Percentiles rank a stretch among this genome's conserved stretches.
Conservation (phyloP, 2,797 vertebrate genomes). For the Sebastes taczanowskii region DNA sequence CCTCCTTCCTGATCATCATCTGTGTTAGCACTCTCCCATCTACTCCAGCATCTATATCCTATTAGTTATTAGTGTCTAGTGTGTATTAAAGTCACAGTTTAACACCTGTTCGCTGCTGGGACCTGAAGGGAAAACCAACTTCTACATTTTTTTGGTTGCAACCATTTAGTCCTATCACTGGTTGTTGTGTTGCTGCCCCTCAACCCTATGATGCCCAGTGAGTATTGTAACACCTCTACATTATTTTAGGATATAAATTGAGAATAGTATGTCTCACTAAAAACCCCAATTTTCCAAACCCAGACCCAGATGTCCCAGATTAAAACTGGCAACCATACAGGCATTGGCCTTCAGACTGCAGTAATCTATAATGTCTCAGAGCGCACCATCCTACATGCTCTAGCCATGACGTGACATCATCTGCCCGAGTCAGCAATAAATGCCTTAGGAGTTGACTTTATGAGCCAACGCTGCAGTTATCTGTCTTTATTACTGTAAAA, state of each 20-base stretch:
- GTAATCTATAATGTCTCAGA: neutral
- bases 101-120: neutral
- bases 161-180: neutral
- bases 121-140: neutral
- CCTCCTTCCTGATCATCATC: neutral
- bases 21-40: neutral
- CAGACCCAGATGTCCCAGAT: conserved; percentile 23
- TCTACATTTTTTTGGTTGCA: neutral
- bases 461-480: conserved; percentile 15
- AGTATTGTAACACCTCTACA: neutral
- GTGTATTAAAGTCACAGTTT: neutral
- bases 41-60: neutral
- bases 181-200: neutral
- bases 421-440: conserved; percentile 29
- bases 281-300: conserved; percentile 27
- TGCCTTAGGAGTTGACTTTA: conserved; percentile 34
- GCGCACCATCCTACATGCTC: conserved; percentile 1
- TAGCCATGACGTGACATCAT: conserved; percentile 47
- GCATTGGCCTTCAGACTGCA: conserved; percentile 17
- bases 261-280: neutral
- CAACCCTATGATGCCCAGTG: neutral
- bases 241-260: neutral
- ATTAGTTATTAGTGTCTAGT: neutral
- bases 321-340: conserved; percentile 23
- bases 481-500: conserved; percentile 26